These are phyloP conservation scores for Avahi laniger DNA, from an alignment of 2,797 vertebrate genomes.

Conservation along the genomic window DNA sequence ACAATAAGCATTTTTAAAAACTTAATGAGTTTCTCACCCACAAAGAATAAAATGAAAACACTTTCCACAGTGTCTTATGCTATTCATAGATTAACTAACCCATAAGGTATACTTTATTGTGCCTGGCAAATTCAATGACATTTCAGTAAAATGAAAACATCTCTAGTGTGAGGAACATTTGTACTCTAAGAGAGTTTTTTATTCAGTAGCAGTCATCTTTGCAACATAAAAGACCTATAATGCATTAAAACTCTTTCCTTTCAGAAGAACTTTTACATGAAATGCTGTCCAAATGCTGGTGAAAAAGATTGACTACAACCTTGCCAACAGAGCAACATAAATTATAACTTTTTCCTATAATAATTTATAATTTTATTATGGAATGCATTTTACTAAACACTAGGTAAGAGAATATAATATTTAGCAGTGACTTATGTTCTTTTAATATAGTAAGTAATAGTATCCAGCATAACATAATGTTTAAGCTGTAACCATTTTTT, in stretches of 20 bases:
- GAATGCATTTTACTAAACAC: not conserved
- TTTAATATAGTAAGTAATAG: not conserved
- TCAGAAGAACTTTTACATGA: not conserved
- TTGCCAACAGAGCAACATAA: not conserved
- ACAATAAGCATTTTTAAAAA: not conserved
- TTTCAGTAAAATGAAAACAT: not conserved
- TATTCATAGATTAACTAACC: not conserved
- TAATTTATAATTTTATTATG: not conserved
- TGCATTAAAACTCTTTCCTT: not conserved
- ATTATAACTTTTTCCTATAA: not conserved
- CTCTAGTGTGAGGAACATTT: not conserved
- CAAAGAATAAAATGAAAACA: not conserved
- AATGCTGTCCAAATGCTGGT: not conserved
- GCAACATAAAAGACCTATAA: not conserved
- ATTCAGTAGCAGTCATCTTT: not conserved
- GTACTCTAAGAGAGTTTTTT: not conserved
- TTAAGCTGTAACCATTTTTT: not conserved
- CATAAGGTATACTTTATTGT: not conserved
- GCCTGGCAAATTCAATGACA: not conserved
- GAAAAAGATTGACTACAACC: not conserved
- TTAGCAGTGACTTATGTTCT: not conserved
- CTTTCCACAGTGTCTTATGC: not conserved
- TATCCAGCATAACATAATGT: not conserved
- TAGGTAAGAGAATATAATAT: not conserved
- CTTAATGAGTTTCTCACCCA: not conserved